A percentile compares a stretch with the other conserved stretches of the same genome.
Evolutionary conservation across 2,797 vertebrate species (phyloP).

Genomic region (Neomorphus geoffroyi): DNA sequence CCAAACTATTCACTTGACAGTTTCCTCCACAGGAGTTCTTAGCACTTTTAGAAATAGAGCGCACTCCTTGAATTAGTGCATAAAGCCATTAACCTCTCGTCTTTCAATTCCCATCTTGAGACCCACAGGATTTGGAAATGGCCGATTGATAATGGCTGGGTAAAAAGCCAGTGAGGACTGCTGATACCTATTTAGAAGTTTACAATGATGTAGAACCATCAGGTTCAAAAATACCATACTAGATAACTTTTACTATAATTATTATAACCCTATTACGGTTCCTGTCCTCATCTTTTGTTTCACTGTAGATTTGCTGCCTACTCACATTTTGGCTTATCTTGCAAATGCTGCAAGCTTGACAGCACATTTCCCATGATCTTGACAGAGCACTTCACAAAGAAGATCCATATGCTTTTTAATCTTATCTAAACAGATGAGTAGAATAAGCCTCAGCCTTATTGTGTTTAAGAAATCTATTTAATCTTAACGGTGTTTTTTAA

Average conservation of each 20-base stretch:
- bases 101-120: neutral
- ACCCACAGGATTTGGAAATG: neutral
- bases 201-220: neutral
- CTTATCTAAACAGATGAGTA: neutral
- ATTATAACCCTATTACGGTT: neutral
- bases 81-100: neutral
- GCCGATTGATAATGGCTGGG: neutral
- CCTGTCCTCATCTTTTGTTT: neutral
- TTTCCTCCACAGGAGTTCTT: conserved; percentile 21
- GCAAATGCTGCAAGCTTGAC: neutral
- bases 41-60: neutral
- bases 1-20: conserved; percentile 28
- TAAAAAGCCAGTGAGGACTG: neutral
- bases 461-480: neutral
- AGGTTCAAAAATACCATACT: neutral
- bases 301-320: neutral
- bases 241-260: neutral
- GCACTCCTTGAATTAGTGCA: neutral
- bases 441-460: neutral
- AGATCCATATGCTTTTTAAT: neutral
- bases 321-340: neutral
- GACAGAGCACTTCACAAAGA: neutral
- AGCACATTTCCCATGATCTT: neutral
- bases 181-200: neutral
- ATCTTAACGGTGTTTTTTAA: neutral